A percentile compares a stretch with the other conserved stretches of the same genome.
Conservation (phyloP, 2,888 invertebrate species). For the Lithosia quadra region DNA sequence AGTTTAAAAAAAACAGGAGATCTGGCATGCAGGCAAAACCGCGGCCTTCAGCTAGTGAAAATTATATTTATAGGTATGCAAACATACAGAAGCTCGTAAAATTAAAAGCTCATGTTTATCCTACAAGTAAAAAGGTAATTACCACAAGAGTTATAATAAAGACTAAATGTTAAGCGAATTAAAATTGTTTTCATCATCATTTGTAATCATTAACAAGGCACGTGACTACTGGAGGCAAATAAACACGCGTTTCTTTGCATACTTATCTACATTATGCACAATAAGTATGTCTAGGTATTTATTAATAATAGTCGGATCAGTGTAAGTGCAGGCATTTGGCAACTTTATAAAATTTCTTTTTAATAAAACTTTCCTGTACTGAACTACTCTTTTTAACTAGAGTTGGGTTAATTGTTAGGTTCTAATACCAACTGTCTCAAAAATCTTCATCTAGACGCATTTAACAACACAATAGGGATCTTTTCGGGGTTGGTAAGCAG, state of each 20-base stretch:
- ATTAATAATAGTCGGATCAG: not conserved
- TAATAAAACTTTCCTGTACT: no score
- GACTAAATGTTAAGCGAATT: constrained; percentile 37
- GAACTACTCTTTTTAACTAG: no score
- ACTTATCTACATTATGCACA: not conserved
- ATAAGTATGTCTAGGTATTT: not conserved
- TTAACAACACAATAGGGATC: no score
- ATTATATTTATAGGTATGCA: not conserved
- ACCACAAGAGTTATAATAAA: constrained; percentile 44
- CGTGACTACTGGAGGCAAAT: not conserved
- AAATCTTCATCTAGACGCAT: no score
- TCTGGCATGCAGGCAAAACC: no score
- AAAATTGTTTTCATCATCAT: constrained; percentile 35
- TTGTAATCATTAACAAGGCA: constrained; percentile 46
- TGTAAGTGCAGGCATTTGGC: not conserved
- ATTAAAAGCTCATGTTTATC: constrained; percentile 24
- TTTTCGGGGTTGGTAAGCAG: no score
- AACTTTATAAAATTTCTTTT: no score
- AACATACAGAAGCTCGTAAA: not conserved
- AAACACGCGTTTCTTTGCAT: not conserved
- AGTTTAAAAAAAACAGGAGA: no score
- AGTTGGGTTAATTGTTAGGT: no score
- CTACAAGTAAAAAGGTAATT: constrained; percentile 47
- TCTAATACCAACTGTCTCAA: no score
- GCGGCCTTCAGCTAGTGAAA: no score